Evolutionary conservation across 2,797 vertebrate species (phyloP), one percentile per base, ranked within the genome.

Genomic region (Buphagus erythrorhynchus): DNA sequence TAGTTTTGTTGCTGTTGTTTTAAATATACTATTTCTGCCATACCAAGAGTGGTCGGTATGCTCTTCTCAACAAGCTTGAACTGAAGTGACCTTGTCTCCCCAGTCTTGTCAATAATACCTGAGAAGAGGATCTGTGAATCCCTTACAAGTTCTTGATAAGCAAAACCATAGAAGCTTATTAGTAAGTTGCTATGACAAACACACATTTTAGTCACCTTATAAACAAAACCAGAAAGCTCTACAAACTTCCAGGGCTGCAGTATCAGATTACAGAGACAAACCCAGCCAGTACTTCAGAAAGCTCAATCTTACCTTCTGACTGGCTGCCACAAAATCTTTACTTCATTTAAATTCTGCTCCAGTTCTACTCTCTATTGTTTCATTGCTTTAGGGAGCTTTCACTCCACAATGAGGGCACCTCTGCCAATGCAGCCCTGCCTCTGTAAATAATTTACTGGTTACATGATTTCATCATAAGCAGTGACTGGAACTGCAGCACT

Each of bases 381-480:
- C 46, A 42, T 6, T 93, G 84, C 91, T 83, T 95, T 78, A 93
- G 31, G 81, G 80, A 92, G 33, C 86, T 95, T 96, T 94, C 74
- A 75, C 83, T 96, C 83, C 76, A 94, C 86, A 95, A 84, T 86
- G 84, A 96, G 77, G 76, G 58, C 93, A 94, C 38, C 42, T 91
- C 75, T 88, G 91, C 66, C 94, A 95, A 82, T 74, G 73, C 67
- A 86, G 81, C 36, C 55, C 77, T 94, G 51, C 66, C 91, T 92
- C 65, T 86, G 75, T 85, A 96, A 95, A 96, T 97, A 95, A 96
- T 96, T 92, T 86, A 96, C 94, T 93, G 86, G 83, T 93, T 96
- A 91, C 66, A 95, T 17, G 51, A 93, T 96, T 93, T 95, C 91
- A 86, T 54, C 73, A 94, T 63, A 61, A 86, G 25, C 73, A 79